Conservation (phyloP, 2,797 vertebrate species). For the Cichlasoma orientale region DNA sequence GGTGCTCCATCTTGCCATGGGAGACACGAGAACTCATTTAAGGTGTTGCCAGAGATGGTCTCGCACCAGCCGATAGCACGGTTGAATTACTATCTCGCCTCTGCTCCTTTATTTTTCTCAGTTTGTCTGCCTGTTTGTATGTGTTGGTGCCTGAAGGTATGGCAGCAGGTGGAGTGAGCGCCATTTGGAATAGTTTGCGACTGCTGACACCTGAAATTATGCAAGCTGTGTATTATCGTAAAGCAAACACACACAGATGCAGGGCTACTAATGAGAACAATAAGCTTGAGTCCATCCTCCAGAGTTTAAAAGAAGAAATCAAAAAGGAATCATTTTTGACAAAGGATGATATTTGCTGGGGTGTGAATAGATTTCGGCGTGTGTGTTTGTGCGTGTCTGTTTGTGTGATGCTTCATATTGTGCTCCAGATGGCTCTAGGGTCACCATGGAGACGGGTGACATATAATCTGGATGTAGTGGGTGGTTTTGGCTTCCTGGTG, state of each 20-base stretch:
- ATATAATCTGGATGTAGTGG: constrained; percentile 45
- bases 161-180: constrained; percentile 20
- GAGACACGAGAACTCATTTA: constrained; percentile 64
- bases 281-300: background rate
- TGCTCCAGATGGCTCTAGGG: constrained; percentile 50
- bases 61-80: constrained; percentile 28
- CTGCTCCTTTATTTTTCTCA: constrained; percentile 36
- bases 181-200: constrained; percentile 19
- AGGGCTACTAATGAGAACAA: constrained; percentile 29
- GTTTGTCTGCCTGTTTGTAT: constrained; percentile 14
- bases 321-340: constrained; percentile 22
- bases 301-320: constrained; percentile 36
- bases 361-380: background rate
- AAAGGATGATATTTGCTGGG: background rate
- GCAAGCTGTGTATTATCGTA: constrained; percentile 1
- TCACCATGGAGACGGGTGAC: constrained; percentile 70
- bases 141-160: background rate
- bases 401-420: constrained; percentile 24
- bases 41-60: constrained; percentile 56
- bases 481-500: constrained; percentile 4
- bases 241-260: background rate
- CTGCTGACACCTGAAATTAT: constrained; percentile 3
- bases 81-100: constrained; percentile 49
- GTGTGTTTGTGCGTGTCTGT: background rate
- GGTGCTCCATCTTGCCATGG: constrained; percentile 61